phyloP scores from a whole-genome alignment of 1,140 invertebrate genomes.

The Halyomorpha halys region DNA sequence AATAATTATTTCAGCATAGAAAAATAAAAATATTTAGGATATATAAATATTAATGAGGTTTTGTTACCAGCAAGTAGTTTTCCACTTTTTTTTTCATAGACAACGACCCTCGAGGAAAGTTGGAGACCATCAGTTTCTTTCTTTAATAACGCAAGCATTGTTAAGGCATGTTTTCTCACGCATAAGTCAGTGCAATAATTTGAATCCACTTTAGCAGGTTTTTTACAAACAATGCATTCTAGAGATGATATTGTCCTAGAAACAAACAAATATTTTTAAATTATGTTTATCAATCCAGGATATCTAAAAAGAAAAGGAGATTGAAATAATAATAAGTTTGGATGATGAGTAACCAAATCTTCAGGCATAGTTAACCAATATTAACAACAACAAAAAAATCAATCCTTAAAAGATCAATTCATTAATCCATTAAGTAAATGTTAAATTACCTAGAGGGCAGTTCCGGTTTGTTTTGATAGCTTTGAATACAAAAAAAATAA shows the following conservation, averaged over 20 bases:
- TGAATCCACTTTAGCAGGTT: conserved; percentile 51
- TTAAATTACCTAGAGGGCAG: too few relatives aligned
- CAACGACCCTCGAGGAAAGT: conserved; percentile 44
- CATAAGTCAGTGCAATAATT: conserved; percentile 84
- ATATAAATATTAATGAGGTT: conserved; percentile 33
- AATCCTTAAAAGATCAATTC: too few relatives aligned
- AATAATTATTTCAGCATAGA: too few relatives aligned
- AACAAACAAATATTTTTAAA: not conserved
- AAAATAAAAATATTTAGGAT: not conserved
- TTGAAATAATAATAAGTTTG: too few relatives aligned
- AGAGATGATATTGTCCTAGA: conserved; percentile 28
- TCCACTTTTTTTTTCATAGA: conserved; percentile 68
- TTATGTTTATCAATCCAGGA: too few relatives aligned
- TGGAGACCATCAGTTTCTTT: conserved; percentile 24
- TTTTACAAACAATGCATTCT: conserved; percentile 63
- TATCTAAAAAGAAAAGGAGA: too few relatives aligned
- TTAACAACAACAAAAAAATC: too few relatives aligned
- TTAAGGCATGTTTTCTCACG: conserved; percentile 71
- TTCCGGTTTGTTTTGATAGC: too few relatives aligned
- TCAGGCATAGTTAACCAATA: too few relatives aligned
- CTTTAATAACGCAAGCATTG: conserved; percentile 44
- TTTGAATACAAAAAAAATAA: too few relatives aligned
- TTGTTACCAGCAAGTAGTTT: conserved; percentile 64
- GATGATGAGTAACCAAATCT: too few relatives aligned
- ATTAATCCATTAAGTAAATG: too few relatives aligned